phyloP scores from a whole-genome alignment of 2,113 vertebrate species.

The Colaptes auratus region DNA sequence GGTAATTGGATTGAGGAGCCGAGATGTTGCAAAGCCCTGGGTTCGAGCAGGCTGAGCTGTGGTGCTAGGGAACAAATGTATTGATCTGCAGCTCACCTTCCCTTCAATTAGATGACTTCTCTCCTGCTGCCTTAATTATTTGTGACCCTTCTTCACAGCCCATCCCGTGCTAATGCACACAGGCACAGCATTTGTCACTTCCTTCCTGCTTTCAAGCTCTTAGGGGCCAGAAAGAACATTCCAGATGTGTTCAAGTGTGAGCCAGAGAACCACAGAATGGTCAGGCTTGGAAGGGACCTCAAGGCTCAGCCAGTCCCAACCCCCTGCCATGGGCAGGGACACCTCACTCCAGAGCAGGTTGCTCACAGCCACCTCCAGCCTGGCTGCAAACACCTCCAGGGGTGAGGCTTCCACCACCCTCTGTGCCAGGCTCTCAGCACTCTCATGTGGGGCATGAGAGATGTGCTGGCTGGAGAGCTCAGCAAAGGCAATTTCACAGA shows the following conservation, averaged over 20 bases:
- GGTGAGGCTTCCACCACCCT: too few species aligned
- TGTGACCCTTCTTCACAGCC: not conserved
- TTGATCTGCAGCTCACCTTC: not conserved
- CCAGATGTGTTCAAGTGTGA: not conserved
- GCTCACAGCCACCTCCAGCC: too few species aligned
- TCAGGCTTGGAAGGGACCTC: too few species aligned
- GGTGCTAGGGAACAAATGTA: not conserved
- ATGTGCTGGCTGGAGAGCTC: too few species aligned
- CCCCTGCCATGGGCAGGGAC: too few species aligned
- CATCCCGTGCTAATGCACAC: not conserved
- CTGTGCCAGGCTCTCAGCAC: too few species aligned
- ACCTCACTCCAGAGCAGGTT: too few species aligned
- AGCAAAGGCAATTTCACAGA: too few species aligned
- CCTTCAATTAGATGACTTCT: not conserved
- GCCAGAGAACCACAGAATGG: not conserved
- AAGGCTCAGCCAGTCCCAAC: too few species aligned
- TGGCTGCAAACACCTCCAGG: too few species aligned
- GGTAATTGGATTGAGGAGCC: not conserved
- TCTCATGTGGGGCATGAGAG: too few species aligned
- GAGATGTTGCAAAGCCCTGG: not conserved
- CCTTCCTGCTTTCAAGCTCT: not conserved
- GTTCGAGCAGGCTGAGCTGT: not conserved
- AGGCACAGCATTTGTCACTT: not conserved
- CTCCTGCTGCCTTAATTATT: not conserved
- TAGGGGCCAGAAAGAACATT: not conserved